phyloP scores from a whole-genome alignment of 2,797 vertebrate species.

The Platalea minor region DNA sequence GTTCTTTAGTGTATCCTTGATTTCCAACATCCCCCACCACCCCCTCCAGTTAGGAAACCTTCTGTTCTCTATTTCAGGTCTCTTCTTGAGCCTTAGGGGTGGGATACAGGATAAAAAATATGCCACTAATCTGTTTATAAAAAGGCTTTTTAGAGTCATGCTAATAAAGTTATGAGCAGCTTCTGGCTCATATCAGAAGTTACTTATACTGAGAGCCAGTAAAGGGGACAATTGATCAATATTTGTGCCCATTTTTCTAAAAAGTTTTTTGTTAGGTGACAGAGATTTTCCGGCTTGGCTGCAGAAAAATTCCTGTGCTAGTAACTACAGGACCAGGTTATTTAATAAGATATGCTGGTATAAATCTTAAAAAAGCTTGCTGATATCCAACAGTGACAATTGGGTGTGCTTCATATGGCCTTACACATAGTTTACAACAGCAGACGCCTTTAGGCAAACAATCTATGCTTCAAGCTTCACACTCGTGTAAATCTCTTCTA shows the following conservation, averaged over 20 bases:
- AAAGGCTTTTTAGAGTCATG: not conserved
- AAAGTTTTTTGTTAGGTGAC: not conserved
- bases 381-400: not conserved
- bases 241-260: not conserved
- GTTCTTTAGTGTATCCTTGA: not conserved
- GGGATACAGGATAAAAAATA: not conserved
- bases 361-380: not conserved
- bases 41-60: not conserved
- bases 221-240: not conserved
- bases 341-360: not conserved
- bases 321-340: not conserved
- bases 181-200: not conserved
- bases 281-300: not conserved
- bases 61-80: not conserved
- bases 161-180: not conserved
- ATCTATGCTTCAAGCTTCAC: not conserved
- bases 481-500: not conserved
- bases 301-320: not conserved
- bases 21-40: not conserved
- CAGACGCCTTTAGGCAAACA: not conserved
- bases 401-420: fast-evolving
- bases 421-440: not conserved
- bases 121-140: not conserved
- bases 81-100: not conserved
- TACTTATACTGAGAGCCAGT: not conserved